phyloP scores from a whole-genome alignment of 2,888 invertebrate genomes.

The Archips crataeganus region DNA sequence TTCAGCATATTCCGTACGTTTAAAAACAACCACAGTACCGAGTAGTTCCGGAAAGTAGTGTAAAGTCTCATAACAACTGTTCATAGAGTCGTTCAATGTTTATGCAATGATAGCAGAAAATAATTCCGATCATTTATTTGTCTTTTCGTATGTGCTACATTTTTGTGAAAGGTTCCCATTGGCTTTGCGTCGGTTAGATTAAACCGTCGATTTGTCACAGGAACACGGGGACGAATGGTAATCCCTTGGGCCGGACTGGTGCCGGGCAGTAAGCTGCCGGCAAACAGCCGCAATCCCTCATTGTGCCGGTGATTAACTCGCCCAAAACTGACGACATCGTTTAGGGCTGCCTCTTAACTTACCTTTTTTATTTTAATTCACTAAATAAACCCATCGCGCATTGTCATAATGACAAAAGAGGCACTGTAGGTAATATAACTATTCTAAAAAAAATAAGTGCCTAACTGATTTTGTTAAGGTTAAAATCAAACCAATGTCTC shows the following conservation, averaged over 20 bases:
- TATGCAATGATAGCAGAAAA: not conserved
- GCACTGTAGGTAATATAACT: not conserved
- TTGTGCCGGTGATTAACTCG: slow-evolving; percentile 64
- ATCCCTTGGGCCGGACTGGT: slow-evolving; percentile 44
- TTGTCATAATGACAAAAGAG: not conserved
- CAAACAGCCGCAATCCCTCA: slow-evolving; percentile 65
- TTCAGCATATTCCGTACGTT: not conserved
- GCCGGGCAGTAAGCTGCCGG: slow-evolving; percentile 60
- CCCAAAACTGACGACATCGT: slow-evolving; percentile 47
- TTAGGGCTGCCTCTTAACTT: slow-evolving; percentile 14
- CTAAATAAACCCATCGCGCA: not conserved
- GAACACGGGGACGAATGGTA: slow-evolving; percentile 62
- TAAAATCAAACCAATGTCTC: no score
- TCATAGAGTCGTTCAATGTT: not conserved
- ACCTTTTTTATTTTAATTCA: not conserved
- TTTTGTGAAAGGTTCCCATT: not conserved
- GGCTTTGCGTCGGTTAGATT: slow-evolving; percentile 14
- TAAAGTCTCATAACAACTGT: not conserved
- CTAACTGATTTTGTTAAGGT: no score
- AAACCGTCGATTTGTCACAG: slow-evolving; percentile 43
- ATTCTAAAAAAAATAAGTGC: not conserved
- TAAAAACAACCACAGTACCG: not conserved
- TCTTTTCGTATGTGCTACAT: not conserved
- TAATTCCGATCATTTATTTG: not conserved
- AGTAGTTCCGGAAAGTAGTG: not conserved